Conservation (phyloP, 2,113 vertebrate genomes). For the Tragelaphus strepsiceros region DNA sequence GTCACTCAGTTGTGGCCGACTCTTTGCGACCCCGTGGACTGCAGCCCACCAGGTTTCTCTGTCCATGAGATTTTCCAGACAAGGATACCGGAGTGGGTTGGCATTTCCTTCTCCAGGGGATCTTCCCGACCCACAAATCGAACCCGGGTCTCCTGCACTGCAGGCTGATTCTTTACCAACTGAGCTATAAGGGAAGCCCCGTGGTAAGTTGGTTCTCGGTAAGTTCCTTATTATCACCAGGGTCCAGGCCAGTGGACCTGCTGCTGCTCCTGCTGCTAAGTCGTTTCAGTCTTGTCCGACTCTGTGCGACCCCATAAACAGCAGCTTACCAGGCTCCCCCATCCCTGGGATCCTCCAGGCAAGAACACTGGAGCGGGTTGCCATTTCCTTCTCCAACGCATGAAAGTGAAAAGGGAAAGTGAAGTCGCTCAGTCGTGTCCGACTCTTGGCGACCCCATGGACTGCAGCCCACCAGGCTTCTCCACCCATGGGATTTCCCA, state of each 20-base stretch:
- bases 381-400: no score
- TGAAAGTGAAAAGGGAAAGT: no score
- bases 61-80: neutral
- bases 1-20: neutral
- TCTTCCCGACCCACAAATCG: neutral
- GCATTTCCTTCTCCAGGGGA: neutral
- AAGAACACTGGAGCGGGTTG: no score
- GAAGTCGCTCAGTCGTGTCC: no score
- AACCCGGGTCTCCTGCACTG: neutral
- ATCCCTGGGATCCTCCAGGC: no score
- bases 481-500: no score
- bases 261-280: no score
- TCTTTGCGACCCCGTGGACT: neutral
- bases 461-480: no score
- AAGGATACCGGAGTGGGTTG: neutral
- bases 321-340: no score
- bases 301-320: no score
- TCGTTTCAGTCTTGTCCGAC: no score
- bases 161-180: neutral
- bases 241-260: neutral
- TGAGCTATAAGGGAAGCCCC: neutral
- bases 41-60: neutral
- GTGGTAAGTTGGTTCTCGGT: neutral
- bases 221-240: neutral
- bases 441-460: no score